A percentile compares a stretch with the other conserved stretches of the same genome.
Evolutionary conservation across 2,797 vertebrate species (phyloP).

Genomic region (Platalea minor): DNA sequence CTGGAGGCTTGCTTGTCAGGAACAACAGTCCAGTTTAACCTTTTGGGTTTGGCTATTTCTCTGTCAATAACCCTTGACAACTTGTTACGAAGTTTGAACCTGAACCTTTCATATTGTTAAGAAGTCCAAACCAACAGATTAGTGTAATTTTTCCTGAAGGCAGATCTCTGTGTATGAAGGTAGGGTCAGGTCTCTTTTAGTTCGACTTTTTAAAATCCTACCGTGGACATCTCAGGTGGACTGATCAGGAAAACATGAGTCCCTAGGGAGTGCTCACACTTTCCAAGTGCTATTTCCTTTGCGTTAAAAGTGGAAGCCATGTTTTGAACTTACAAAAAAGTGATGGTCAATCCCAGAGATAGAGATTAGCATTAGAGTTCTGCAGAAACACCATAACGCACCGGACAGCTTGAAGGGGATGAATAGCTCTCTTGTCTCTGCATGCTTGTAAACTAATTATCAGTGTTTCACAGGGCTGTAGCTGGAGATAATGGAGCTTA

Average conservation of each 20-base stretch:
- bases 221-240: neutral
- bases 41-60: neutral
- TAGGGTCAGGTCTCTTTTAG: neutral
- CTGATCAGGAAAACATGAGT: neutral
- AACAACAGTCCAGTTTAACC: fast-evolving
- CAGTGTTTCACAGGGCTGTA: neutral
- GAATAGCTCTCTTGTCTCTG: neutral
- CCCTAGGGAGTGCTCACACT: neutral
- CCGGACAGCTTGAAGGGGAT: neutral
- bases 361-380: neutral
- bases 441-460: neutral
- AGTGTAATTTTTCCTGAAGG: neutral
- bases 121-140: neutral
- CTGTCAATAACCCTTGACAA: neutral
- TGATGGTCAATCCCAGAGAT: neutral
- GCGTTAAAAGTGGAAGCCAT: neutral
- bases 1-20: neutral
- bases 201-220: neutral
- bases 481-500: constrained; percentile 1
- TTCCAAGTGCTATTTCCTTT: neutral
- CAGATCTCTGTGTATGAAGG: neutral
- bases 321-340: neutral
- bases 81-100: neutral
- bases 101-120: neutral
- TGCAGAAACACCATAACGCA: neutral